Percentiles rank a stretch among this genome's conserved stretches.
These are phyloP conservation scores for Enoplosus armatus DNA, from an alignment of 2,797 vertebrate species.

Conservation along the genomic window DNA sequence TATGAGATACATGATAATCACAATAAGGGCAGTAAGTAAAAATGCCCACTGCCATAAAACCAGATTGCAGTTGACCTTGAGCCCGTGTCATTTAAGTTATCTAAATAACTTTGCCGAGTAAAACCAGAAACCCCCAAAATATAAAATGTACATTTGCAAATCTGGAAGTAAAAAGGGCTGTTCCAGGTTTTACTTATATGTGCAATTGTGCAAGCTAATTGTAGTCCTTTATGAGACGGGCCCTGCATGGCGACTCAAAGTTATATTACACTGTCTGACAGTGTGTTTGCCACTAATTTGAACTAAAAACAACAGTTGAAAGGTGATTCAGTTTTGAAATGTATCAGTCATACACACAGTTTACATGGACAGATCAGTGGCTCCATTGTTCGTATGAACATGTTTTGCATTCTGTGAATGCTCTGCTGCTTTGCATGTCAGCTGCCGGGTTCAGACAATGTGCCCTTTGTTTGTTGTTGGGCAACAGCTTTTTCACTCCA, in stretches of 20 bases:
- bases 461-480: constrained; percentile 81
- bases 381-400: constrained; percentile 65
- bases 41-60: constrained; percentile 3
- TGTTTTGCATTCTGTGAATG: constrained; percentile 82
- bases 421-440: constrained; percentile 78
- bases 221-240: neutral
- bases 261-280: neutral
- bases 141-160: constrained; percentile 2
- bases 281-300: constrained; percentile 1
- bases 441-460: constrained; percentile 75
- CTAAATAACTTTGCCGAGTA: neutral
- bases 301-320: constrained; percentile 21
- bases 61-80: neutral
- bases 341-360: constrained; percentile 44
- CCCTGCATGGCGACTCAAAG: neutral
- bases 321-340: constrained; percentile 47
- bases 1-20: constrained; percentile 11
- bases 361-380: constrained; percentile 68
- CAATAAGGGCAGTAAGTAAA: neutral
- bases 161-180: neutral
- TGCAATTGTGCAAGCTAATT: neutral
- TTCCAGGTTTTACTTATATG: neutral
- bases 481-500: constrained; percentile 76
- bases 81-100: neutral
- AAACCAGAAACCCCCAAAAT: constrained; percentile 12